Evolutionary conservation across 2,888 invertebrate genomes (phyloP), one percentile per base, ranked within the genome.

Genomic region (Rhagophthalmus giganteus): DNA sequence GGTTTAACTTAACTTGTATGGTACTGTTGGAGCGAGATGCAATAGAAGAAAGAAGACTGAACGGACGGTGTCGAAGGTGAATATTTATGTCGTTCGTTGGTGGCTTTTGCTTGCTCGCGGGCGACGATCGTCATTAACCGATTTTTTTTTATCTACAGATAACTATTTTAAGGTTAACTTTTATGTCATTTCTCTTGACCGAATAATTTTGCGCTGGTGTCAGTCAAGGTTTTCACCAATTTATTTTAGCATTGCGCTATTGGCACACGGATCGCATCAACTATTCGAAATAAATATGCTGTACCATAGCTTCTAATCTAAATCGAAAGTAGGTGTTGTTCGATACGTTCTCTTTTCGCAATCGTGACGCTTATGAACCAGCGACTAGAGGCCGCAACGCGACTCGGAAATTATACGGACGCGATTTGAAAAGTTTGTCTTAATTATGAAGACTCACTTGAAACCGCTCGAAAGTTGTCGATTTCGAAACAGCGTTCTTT

Each of bases 321-420:
- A 60, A 57, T 60, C 57, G 60, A 60, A 60, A 60, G 60, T 60
- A 60, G 60, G 60, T 55, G 53, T 42, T 28, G 32, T 46, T 48
- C 50, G 38, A 54, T 54, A 55, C 60, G 54, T 60, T 60, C 60
- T 54, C 60, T 55, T 39, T 38, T 28, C 33, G 51, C 47, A 16
- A 49, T 44, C 34, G 25, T 55, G 24, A 34, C 25, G 26, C 55
- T 47, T 55, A 53, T 9, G 40, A 10, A 31, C 20, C 7, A 15
- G 11, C 5, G 11, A 9, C 14, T 6, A 13, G 12, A 33, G 33
- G 31, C 28, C 13, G 31, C 50, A 45, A 44, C 32, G 35, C 42
- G 16, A 26, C 16, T 28, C 28, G 26, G 15, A 33, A 32, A 33
- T 39, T 34, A 15, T 34, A 15, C 27, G 7, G 10, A 27, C 27